A percentile compares a stretch with the other conserved stretches of the same genome.
Evolutionary conservation across 2,797 vertebrate species (phyloP).

Genomic region (Gymnoscopelus microlampas): DNA sequence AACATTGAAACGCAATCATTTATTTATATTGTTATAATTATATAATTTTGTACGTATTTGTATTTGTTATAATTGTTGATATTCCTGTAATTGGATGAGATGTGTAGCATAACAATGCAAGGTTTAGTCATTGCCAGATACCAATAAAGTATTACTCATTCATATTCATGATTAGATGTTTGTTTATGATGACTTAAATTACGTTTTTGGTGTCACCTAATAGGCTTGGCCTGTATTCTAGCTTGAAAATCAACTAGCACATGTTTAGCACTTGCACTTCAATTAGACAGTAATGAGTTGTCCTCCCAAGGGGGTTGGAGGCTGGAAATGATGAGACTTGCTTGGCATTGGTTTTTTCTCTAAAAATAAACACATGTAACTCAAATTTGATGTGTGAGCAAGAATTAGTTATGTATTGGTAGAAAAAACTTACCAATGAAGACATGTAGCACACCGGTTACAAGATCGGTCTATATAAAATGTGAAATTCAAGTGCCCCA

Average conservation of each 20-base stretch:
- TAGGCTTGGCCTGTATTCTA: conserved; percentile 22
- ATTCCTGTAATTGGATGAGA: background rate
- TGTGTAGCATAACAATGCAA: background rate
- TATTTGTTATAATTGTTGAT: no score
- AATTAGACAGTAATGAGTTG: conserved; percentile 27
- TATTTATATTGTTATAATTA: no score
- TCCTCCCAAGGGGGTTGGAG: conserved; percentile 6
- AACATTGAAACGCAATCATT: no score
- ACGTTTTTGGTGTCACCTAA: conserved; percentile 26
- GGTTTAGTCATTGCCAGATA: no score
- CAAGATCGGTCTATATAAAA: background rate
- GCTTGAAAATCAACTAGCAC: conserved; percentile 39
- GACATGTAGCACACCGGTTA: background rate
- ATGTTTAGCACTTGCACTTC: conserved; percentile 26
- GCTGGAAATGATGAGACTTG: conserved; percentile 11
- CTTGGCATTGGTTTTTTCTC: conserved; percentile 9
- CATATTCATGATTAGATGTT: conserved; percentile 12
- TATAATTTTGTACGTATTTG: no score
- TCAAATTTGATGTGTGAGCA: background rate
- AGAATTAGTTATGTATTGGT: background rate
- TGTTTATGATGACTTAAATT: conserved; percentile 32
- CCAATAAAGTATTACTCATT: background rate
- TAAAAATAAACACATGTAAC: conserved; percentile 15
- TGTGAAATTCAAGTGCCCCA: no score
- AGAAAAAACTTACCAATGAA: background rate